phyloP scores from a whole-genome alignment of 2,113 vertebrate genomes.

The Passer domesticus region DNA sequence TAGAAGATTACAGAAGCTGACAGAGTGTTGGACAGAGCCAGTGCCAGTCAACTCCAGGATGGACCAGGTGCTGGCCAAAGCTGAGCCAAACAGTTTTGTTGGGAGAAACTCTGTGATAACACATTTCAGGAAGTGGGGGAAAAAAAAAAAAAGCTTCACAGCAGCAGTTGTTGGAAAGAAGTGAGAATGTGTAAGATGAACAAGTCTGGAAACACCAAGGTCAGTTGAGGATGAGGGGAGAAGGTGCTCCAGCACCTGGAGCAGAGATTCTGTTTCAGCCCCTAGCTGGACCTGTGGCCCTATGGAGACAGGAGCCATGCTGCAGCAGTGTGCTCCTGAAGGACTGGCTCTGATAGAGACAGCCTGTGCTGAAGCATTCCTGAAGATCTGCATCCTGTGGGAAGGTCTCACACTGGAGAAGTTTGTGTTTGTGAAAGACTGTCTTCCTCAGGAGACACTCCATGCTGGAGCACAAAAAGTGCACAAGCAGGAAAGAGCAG shows the following conservation, averaged over 20 bases:
- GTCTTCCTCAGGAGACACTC: background rate
- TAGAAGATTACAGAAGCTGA: background rate
- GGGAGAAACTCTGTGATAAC: background rate
- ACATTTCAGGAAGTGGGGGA: background rate
- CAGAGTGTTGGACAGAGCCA: accelerated
- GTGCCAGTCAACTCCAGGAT: accelerated
- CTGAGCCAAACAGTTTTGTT: background rate
- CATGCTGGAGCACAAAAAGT: background rate
- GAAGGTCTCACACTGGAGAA: background rate
- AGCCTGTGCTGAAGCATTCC: background rate
- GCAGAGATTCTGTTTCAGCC: background rate
- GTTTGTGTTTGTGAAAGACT: accelerated
- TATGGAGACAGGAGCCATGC: background rate
- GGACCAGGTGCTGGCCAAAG: background rate
- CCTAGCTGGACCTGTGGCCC: background rate
- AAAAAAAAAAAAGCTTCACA: background rate
- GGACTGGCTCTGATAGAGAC: background rate
- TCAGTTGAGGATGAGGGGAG: too few relatives aligned
- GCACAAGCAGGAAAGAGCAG: accelerated
- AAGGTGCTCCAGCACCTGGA: background rate
- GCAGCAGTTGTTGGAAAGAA: background rate
- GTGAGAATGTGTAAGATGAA: background rate
- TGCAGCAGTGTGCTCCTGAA: background rate
- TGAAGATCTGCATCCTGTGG: background rate
- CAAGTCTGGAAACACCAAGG: background rate